A percentile compares a stretch with the other conserved stretches of the same genome.
Evolutionary conservation across 2,888 invertebrate genomes (phyloP).

Genomic region (Polietes domitor): DNA sequence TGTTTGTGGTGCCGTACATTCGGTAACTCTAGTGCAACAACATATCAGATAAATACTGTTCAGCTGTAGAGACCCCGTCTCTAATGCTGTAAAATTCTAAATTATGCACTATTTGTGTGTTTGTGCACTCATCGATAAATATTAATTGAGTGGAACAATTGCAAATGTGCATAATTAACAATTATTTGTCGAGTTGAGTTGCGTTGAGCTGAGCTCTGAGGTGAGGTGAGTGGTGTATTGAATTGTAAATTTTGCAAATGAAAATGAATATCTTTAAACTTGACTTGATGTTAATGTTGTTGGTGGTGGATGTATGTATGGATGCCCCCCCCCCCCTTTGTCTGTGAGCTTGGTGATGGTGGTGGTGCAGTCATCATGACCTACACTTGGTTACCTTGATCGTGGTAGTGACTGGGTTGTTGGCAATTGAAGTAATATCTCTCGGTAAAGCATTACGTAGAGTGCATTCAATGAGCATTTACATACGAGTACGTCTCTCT

Average conservation of each 20-base stretch:
- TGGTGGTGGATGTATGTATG: slow-evolving; percentile 16
- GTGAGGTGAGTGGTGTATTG: neutral
- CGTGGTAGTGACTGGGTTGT: slow-evolving; percentile 8
- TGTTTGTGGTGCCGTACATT: slow-evolving; percentile 16
- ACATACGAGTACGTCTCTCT: neutral
- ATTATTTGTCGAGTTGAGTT: neutral
- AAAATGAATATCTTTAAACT: slow-evolving; percentile 29
- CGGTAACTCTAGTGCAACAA: neutral
- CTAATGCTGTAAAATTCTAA: slow-evolving; percentile 9
- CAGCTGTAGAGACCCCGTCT: no score
- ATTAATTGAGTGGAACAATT: slow-evolving; percentile 29
- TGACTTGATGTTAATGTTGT: neutral
- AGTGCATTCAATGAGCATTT: neutral
- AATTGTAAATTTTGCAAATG: slow-evolving; percentile 22
- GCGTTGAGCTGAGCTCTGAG: no score
- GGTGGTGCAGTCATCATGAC: slow-evolving; percentile 15
- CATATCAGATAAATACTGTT: no score
- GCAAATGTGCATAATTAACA: slow-evolving; percentile 33
- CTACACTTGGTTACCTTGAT: slow-evolving; percentile 40
- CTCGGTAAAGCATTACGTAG: neutral
- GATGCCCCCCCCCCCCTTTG: no score
- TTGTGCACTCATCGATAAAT: neutral
- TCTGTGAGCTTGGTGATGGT: neutral
- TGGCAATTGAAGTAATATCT: neutral
- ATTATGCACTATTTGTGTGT: neutral